phyloP scores from a whole-genome alignment of 2,113 vertebrate genomes.

The Ciconia stormi region DNA sequence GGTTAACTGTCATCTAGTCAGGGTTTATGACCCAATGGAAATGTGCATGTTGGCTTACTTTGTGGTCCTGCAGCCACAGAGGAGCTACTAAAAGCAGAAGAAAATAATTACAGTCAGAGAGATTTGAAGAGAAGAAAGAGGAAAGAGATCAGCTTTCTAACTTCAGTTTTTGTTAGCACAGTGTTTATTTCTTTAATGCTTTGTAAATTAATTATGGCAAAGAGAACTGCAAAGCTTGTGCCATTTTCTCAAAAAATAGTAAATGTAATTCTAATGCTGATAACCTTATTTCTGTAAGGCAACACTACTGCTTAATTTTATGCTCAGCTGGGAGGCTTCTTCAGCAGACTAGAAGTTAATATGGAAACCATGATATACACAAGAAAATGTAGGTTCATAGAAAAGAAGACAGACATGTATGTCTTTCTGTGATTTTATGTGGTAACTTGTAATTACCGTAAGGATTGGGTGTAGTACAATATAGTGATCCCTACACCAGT shows the following conservation, averaged over 20 bases:
- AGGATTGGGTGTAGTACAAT: rapidly evolving
- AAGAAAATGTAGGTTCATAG: neutral
- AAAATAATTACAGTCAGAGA: slow-evolving; percentile 5
- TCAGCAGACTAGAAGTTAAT: neutral
- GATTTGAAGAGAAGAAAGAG: neutral
- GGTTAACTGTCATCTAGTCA: slow-evolving; percentile 19
- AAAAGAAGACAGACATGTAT: neutral
- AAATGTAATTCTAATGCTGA: neutral
- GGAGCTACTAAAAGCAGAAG: neutral
- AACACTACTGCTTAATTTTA: slow-evolving; percentile 29
- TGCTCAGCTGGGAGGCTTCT: neutral
- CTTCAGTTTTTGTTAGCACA: neutral
- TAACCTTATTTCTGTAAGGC: slow-evolving; percentile 27
- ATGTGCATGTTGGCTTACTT: neutral
- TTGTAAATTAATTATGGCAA: slow-evolving; percentile 62
- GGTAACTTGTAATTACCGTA: neutral
- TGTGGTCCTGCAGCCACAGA: neutral
- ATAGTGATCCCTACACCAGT: rapidly evolving
- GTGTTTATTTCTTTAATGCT: slow-evolving; percentile 52
- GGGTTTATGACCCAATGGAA: slow-evolving; percentile 4
- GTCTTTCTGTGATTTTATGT: neutral
- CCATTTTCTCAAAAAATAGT: neutral
- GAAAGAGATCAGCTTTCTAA: neutral
- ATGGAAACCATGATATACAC: neutral
- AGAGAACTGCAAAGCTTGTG: slow-evolving; percentile 26